Conservation (phyloP, 2,888 invertebrate species). For the Phyllotreta striolata region DNA sequence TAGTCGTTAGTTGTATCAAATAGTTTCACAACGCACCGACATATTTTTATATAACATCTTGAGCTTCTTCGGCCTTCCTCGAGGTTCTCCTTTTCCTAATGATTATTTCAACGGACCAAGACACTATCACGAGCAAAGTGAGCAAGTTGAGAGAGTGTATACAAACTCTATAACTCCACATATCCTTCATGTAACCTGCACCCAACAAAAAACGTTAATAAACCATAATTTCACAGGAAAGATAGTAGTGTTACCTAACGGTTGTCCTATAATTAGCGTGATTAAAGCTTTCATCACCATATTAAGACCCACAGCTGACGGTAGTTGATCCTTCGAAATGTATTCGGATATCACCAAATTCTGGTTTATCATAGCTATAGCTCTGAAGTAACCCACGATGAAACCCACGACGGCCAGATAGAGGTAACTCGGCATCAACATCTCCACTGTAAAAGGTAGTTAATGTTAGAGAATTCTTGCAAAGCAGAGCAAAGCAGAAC, state of each 20-base stretch:
- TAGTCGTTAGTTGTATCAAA: too few relatives aligned
- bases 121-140: constrained; percentile 63
- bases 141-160: constrained; percentile 71
- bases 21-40: too few relatives aligned
- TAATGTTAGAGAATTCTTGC: too few relatives aligned
- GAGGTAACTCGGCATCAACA: constrained; percentile 41
- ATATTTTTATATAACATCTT: too few relatives aligned
- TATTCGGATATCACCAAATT: constrained; percentile 75
- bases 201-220: constrained; percentile 43
- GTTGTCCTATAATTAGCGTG: constrained; percentile 71
- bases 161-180: constrained; percentile 69
- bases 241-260: constrained; percentile 57
- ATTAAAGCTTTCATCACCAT: constrained; percentile 77
- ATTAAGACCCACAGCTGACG: constrained; percentile 75
- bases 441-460: constrained; percentile 46
- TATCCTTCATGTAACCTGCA: constrained; percentile 73
- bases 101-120: constrained; percentile 70
- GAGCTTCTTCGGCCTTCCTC: constrained; percentile 1
- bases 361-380: constrained; percentile 76
- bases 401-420: constrained; percentile 41
- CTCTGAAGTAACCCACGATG: constrained; percentile 63
- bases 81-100: constrained; percentile 34
- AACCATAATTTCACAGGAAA: neutral
- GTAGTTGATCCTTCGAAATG: constrained; percentile 64
- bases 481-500: too few relatives aligned